Conservation (phyloP, 2,888 invertebrate species). For the Drosophila pegasa region DNA sequence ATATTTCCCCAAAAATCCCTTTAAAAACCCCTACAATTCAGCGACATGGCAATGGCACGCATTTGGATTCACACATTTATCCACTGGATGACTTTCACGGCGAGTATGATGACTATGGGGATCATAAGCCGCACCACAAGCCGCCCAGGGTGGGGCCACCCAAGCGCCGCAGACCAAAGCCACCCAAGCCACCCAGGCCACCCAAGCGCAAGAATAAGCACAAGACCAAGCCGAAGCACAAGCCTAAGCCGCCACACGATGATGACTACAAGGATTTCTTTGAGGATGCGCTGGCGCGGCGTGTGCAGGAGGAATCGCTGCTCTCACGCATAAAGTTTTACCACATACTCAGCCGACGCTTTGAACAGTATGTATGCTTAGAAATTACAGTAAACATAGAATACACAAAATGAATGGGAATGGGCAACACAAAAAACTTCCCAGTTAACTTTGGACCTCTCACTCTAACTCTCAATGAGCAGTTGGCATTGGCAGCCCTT, state of each 20-base stretch:
- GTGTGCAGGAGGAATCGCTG: slow-evolving; percentile 44
- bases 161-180: slow-evolving; percentile 33
- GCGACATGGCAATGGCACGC: slow-evolving; percentile 48
- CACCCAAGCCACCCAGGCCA: slow-evolving; percentile 24
- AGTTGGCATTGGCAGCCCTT: neutral
- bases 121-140: slow-evolving; percentile 30
- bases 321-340: slow-evolving; percentile 72
- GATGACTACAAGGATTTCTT: slow-evolving; percentile 63
- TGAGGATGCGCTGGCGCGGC: slow-evolving; percentile 23
- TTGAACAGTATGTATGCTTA: slow-evolving; percentile 62
- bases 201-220: slow-evolving; percentile 42
- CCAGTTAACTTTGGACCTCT: neutral
- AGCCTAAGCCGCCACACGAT: slow-evolving; percentile 20
- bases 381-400: neutral
- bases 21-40: neutral
- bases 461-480: neutral
- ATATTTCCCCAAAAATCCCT: neutral
- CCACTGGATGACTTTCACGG: slow-evolving; percentile 27
- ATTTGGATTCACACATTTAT: slow-evolving; percentile 8
- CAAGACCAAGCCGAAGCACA: slow-evolving; percentile 35
- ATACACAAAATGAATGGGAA: neutral
- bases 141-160: slow-evolving; percentile 19
- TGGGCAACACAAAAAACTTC: neutral
- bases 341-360: slow-evolving; percentile 57
- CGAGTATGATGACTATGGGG: slow-evolving; percentile 44